Evolutionary conservation across 2,888 invertebrate species (phyloP), one percentile per base, ranked within the genome.

Genomic region (Spodoptera picta): DNA sequence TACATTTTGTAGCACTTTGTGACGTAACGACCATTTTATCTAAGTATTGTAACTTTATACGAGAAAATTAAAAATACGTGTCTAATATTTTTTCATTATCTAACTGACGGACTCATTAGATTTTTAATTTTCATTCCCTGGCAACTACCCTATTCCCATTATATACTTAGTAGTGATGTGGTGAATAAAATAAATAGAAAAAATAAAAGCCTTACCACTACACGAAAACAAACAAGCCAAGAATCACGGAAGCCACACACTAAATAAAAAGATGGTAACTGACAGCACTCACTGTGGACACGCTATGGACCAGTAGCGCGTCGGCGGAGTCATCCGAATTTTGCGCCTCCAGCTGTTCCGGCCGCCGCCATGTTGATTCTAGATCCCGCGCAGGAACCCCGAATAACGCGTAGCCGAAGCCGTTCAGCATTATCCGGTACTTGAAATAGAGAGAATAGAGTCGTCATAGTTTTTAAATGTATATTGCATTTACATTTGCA

Each of bases 361-460:
- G 96, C 80, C 96, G 95, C 50, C 96, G 94, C 97, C 97, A 97
- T 0, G 96, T 97, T 2, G 96, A 96, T 83, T 96, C 96, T 63
- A 97, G 89, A 87, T 97, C 97, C 12, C 96, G 94, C 0, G 96
- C 96, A 0, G 97, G 97, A 23, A 97, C 96, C 2, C 97, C 97
- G 88, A 97, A 97, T 5, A 97, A 84, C 9, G 96, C 96, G 87
- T 97, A 97, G 50, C 97, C 97, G 84, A 97, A 97, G 3, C 98
- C 98, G 88, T 98, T 97, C 73, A 98, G 95, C 90, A 98, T 95
- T 81, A 98, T 97, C 73, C 98, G 97, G 87, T 98, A 98, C 97
- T 98, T 94, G 46, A 95, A 55, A 36, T 9, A 36, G 0, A 9
- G 3, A n/a, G 12, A 24, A 31, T 3, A 36, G 9, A 4, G 6